Percentiles rank a stretch among this genome's conserved stretches.
Conservation (phyloP, 2,113 vertebrate species). For the Protomyctophum bolini region DNA sequence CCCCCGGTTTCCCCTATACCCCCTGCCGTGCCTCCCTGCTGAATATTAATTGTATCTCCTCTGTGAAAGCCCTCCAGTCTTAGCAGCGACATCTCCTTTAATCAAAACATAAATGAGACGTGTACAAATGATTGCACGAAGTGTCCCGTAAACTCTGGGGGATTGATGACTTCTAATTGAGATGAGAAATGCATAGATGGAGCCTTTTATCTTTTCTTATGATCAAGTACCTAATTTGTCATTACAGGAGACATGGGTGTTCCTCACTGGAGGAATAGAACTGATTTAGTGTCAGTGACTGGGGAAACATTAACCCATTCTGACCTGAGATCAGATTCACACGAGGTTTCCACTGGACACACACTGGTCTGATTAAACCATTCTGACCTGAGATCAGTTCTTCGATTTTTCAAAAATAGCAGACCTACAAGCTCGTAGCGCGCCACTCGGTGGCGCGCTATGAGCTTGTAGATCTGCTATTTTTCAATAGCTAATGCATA, state of each 20-base stretch:
- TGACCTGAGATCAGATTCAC: no score
- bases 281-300: background rate
- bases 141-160: conserved; percentile 48
- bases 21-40: conserved; percentile 43
- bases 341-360: no score
- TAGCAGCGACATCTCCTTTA: conserved; percentile 59
- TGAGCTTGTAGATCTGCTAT: no score
- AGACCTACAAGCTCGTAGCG: no score
- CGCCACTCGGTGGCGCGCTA: no score
- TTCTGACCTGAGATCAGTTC: no score
- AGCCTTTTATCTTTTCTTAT: conserved; percentile 56
- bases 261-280: background rate
- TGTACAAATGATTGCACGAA: conserved; percentile 42
- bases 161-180: conserved; percentile 49
- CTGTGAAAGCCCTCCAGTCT: conserved; percentile 48
- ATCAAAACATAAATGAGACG: conserved; percentile 67
- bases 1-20: conserved; percentile 41
- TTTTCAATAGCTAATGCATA: no score
- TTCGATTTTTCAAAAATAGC: no score
- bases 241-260: conserved; percentile 13
- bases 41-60: conserved; percentile 66
- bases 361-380: no score
- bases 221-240: conserved; percentile 25
- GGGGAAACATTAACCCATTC: no score
- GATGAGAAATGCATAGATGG: conserved; percentile 36